Evolutionary conservation across 1,140 invertebrate species (phyloP).

Genomic region (Tetraneura akinire): DNA sequence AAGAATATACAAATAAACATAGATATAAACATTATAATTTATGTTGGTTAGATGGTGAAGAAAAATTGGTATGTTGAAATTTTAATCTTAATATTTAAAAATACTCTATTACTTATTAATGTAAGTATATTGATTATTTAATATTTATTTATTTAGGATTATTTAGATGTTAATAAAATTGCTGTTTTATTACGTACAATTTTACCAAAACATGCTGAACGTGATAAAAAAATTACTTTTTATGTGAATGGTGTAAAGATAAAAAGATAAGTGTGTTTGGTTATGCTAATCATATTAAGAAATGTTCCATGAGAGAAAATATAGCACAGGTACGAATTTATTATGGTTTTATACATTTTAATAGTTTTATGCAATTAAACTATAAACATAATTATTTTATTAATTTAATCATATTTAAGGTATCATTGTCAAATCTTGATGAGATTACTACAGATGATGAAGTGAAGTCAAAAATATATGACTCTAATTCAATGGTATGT

Average conservation of each 20-base stretch:
- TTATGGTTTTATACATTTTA: no score
- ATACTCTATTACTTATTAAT: no score
- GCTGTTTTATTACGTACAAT: not conserved
- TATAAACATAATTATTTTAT: no score
- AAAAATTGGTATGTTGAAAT: slow-evolving; percentile 41
- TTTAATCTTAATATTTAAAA: not conserved
- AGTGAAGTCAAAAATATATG: not conserved
- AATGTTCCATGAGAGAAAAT: slow-evolving; percentile 65
- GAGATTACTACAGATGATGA: not conserved
- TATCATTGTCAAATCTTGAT: not conserved
- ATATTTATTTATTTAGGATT: slow-evolving; percentile 24
- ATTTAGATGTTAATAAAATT: slow-evolving; percentile 3
- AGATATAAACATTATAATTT: slow-evolving; percentile 47
- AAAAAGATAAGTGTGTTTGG: slow-evolving; percentile 64
- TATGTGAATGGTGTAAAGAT: slow-evolving; percentile 64
- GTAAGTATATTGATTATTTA: not conserved
- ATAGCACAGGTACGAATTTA: no score
- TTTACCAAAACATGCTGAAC: slow-evolving; percentile 16
- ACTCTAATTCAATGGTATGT: slow-evolving; percentile 10
- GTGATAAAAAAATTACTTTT: slow-evolving; percentile 55
- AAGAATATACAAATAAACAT: slow-evolving; percentile 50
- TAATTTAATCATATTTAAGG: no score
- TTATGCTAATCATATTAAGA: slow-evolving; percentile 66
- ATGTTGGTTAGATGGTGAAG: slow-evolving; percentile 52
- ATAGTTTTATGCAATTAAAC: no score